phyloP scores from a whole-genome alignment of 1,140 invertebrate genomes.

The Drosophila tropicalis region DNA sequence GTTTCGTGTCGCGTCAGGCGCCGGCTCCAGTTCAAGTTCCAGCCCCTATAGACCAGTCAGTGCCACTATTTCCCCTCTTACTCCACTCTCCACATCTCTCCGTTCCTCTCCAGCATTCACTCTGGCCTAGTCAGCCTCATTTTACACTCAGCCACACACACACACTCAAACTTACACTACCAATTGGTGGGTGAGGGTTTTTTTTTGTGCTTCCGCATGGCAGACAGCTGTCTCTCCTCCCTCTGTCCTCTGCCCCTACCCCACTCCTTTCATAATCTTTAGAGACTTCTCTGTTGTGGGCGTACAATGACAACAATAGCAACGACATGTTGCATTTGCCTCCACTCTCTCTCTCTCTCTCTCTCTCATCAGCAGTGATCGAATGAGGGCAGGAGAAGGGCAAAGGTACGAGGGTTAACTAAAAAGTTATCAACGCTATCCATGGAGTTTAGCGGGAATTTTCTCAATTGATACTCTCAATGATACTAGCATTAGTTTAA shows the following conservation, averaged over 20 bases:
- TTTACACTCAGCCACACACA: neutral
- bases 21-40: constrained; percentile 18
- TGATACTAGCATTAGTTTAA: too few species aligned
- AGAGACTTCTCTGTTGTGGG: constrained; percentile 4
- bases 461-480: too few species aligned
- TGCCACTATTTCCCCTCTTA: constrained; percentile 1
- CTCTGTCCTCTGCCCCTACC: neutral
- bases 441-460: too few species aligned
- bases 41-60: constrained; percentile 2
- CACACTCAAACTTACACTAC: neutral
- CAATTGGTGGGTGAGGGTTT: constrained; percentile 1
- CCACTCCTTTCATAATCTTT: neutral
- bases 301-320: constrained; percentile 20
- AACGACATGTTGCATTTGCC: constrained; percentile 55
- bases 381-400: neutral
- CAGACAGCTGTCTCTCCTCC: neutral
- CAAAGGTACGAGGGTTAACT: neutral
- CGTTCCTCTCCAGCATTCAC: neutral
- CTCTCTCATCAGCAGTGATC: too few species aligned
- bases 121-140: neutral
- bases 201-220: constrained; percentile 16
- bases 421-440: neutral
- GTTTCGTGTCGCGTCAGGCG: constrained; percentile 31
- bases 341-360: too few species aligned
- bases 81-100: neutral